Evolutionary conservation across 2,113 vertebrate genomes (phyloP).

Genomic region (Piaya cayana): DNA sequence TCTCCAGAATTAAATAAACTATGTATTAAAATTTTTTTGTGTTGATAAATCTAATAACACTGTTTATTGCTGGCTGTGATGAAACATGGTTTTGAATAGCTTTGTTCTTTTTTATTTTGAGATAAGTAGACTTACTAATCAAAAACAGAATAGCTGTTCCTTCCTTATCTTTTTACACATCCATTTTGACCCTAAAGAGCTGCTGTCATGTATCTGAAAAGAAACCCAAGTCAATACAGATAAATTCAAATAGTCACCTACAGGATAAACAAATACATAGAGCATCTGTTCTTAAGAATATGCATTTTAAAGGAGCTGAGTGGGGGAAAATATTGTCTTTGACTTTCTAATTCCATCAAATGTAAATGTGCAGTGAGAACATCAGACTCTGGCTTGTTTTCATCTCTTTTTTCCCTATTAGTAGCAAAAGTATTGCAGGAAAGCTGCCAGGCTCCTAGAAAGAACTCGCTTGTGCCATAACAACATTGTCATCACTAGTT

Average conservation of each 20-base stretch:
- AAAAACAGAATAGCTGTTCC: conserved; percentile 11
- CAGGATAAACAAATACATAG: conserved; percentile 21
- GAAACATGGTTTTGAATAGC: background rate
- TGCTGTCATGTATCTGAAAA: background rate
- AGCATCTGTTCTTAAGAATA: conserved; percentile 14
- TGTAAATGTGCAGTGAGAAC: background rate
- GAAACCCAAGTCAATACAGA: conserved; percentile 24
- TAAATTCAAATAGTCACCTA: conserved; percentile 17
- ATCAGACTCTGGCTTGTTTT: background rate
- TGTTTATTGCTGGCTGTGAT: background rate
- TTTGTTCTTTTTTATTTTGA: background rate
- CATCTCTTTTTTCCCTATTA: conserved; percentile 8
- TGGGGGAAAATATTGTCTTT: background rate
- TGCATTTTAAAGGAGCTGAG: background rate
- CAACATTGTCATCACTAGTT: background rate
- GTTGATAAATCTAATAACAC: background rate
- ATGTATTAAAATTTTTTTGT: background rate
- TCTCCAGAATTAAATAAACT: conserved; percentile 13
- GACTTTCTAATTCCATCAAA: background rate
- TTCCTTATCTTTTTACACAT: conserved; percentile 38
- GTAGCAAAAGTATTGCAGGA: background rate
- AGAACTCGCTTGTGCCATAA: background rate
- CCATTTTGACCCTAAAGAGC: background rate
- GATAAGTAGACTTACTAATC: background rate
- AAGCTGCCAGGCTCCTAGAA: background rate